Conservation (phyloP, 2,888 invertebrate species). For the Apantesis nais region DNA sequence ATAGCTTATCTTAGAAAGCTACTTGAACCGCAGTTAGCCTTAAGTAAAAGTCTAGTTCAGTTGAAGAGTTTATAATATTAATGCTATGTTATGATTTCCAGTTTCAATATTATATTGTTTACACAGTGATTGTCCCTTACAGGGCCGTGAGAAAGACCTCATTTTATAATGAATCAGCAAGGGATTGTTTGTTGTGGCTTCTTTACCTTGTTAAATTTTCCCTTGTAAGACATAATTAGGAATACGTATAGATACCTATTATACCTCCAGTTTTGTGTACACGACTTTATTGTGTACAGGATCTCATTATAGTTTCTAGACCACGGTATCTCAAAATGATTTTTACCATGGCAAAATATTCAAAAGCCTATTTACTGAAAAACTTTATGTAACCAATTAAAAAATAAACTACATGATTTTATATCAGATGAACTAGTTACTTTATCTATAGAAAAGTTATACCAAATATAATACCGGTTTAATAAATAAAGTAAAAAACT, state of each 20-base stretch:
- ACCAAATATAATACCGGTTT: neutral
- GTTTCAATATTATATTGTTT: neutral
- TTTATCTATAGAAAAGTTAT: neutral
- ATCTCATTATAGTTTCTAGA: constrained; percentile 1
- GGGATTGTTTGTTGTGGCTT: constrained; percentile 15
- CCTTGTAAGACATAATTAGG: constrained; percentile 5
- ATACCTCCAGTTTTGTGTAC: neutral
- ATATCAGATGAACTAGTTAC: neutral
- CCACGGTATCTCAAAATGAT: neutral
- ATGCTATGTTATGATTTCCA: neutral
- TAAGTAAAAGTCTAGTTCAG: neutral
- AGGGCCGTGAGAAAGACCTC: neutral
- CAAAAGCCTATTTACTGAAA: neutral
- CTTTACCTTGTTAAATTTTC: constrained; percentile 11
- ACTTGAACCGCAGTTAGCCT: no score
- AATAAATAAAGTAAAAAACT: neutral
- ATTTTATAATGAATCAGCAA: constrained; percentile 1
- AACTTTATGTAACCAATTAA: neutral
- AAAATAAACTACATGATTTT: neutral
- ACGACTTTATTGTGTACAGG: neutral
- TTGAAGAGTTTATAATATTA: neutral
- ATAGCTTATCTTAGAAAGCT: neutral
- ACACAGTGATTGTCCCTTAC: neutral
- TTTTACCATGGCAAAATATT: neutral
- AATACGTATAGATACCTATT: neutral